Evolutionary conservation across 2,113 vertebrate species (phyloP), one percentile per base, ranked within the genome.

Genomic region (Cathartes aura): DNA sequence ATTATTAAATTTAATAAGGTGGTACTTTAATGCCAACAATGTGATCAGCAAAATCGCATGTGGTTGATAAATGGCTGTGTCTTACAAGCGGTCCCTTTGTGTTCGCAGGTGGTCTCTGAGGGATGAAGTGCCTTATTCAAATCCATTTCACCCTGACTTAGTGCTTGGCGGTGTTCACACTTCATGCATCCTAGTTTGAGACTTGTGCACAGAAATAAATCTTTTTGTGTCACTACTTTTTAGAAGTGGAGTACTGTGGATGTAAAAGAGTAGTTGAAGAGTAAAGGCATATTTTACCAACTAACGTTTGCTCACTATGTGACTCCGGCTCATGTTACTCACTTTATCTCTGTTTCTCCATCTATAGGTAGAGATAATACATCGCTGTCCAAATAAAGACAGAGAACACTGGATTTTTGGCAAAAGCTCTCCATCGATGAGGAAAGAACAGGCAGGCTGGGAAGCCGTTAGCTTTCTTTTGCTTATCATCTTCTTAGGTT

Each of bases 1-100:
- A 47, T 34, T 8, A 50, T 43, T 85, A 42, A 58, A 30, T 20
- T 50, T 74, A 48, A 11, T n/a, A 11, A 47, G 36, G 17, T 40
- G 78, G 40, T 20, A 26, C 34, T 68, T 30, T 30, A 47, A 34
- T 24, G 66, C 12, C 19, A 82, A 22, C 29, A 48, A 16, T 23
- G 19, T 6, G 0, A 5, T 62, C 27, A 34, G 16, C 36, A 66
- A 40, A 42, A 64, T 20, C 4, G 1, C 10, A 34, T 0, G 0
- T 64, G 52, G 24, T 23, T 52, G 30, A 15, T 60, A 58, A 78
- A 68, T 19, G 40, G 26, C 18, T 1, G 1, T 40, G 12, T 64
- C 40, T 16, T 42, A 8, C 19, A 29, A 70, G 29, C 5, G 4
- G 23, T 48, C 20, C 30, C 27, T 70, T 62, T 71, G n/a, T 66